A percentile compares a stretch with the other conserved stretches of the same genome.
These are phyloP conservation scores for Paramormyrops kingsleyae DNA, from an alignment of 2,113 vertebrate species.

Conservation along the genomic window DNA sequence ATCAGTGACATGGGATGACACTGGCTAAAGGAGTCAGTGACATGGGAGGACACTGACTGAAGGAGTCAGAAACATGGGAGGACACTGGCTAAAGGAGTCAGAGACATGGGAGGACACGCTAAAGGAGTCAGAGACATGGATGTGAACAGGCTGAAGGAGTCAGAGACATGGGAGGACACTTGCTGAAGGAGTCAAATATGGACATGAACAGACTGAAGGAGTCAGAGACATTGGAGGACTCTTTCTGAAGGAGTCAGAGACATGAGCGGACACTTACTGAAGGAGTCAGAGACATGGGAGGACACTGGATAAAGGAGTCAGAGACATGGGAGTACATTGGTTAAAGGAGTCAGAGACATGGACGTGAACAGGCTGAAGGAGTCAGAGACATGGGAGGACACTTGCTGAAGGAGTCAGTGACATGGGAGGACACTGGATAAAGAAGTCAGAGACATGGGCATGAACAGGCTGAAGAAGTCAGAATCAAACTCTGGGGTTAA, in stretches of 20 bases:
- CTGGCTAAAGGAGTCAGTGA: neutral
- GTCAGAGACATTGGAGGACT: neutral
- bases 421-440: too few species aligned
- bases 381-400: too few species aligned
- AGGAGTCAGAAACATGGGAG: too few species aligned
- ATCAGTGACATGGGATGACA: too few species aligned
- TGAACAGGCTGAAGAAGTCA: neutral
- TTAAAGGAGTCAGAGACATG: too few species aligned
- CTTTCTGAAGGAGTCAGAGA: neutral
- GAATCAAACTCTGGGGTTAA: neutral
- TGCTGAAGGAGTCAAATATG: too few species aligned
- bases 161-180: neutral
- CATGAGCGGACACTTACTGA: neutral
- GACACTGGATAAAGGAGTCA: too few species aligned
- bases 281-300: too few species aligned
- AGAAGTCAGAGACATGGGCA: too few species aligned
- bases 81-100: neutral
- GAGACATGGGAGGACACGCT: neutral
- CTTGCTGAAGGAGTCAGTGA: too few species aligned
- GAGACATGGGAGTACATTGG: too few species aligned
- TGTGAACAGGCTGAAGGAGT: neutral
- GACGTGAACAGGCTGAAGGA: too few species aligned
- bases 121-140: neutral
- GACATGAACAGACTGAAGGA: neutral
- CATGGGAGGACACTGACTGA: neutral